Evolutionary conservation across 2,113 vertebrate species (phyloP).

Genomic region (Cranoglanis bouderius): DNA sequence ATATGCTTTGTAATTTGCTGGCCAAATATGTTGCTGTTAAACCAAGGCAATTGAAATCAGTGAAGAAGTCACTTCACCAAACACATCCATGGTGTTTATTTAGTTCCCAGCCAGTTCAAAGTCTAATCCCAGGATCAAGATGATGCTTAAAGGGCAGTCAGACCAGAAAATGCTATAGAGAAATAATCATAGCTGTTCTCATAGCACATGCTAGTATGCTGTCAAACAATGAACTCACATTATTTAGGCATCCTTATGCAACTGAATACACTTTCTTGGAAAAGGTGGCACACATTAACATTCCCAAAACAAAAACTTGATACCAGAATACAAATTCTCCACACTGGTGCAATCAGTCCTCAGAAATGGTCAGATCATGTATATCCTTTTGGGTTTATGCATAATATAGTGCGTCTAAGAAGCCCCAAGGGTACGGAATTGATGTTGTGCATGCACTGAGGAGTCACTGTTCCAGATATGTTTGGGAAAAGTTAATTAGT

Average conservation of each 20-base stretch:
- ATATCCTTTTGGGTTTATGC: background rate
- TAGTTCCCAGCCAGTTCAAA: constrained; percentile 12
- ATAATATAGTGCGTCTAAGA: background rate
- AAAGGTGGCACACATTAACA: constrained; percentile 11
- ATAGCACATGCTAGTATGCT: background rate
- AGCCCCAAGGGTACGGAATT: constrained; percentile 9
- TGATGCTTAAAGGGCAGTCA: background rate
- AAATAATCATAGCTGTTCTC: constrained; percentile 13
- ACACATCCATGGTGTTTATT: background rate
- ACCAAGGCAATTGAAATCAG: background rate
- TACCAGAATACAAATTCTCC: background rate
- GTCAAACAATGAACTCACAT: background rate
- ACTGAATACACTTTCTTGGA: background rate
- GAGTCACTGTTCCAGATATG: constrained; percentile 15
- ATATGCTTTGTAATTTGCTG: background rate
- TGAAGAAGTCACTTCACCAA: background rate
- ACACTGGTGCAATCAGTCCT: background rate
- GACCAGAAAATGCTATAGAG: constrained; percentile 12
- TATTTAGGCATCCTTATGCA: background rate
- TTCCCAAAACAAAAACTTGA: constrained; percentile 2
- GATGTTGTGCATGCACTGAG: constrained; percentile 7
- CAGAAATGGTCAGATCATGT: background rate
- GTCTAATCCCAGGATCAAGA: constrained; percentile 15
- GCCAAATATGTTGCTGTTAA: background rate
- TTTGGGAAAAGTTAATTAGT: constrained; percentile 33